Evolutionary conservation across 2,113 vertebrate genomes (phyloP).

Genomic region (Rhizomys pruinosus): DNA sequence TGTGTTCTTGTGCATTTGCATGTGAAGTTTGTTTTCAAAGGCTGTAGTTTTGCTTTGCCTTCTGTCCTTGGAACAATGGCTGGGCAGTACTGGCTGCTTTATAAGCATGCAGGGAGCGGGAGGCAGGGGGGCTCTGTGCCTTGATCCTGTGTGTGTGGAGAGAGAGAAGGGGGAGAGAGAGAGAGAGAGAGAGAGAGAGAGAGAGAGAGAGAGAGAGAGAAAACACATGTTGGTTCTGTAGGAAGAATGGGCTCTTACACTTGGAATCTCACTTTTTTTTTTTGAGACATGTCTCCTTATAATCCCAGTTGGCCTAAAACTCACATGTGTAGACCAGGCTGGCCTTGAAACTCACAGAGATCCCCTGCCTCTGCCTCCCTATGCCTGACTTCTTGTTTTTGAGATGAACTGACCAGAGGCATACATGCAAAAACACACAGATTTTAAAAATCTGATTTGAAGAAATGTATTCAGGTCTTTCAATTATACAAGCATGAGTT

Average conservation of each 20-base stretch:
- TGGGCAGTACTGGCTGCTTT: background rate
- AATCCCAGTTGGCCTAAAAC: too few relatives aligned
- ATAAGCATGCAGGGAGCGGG: background rate
- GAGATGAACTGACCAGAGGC: background rate
- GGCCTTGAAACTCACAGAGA: too few relatives aligned
- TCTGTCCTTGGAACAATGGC: background rate
- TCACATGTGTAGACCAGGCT: too few relatives aligned
- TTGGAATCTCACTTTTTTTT: slow-evolving; percentile 12
- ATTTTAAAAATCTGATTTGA: background rate
- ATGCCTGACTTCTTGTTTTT: too few relatives aligned
- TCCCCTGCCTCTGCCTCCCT: too few relatives aligned
- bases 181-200: background rate
- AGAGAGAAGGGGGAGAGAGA: background rate
- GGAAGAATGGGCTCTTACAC: background rate
- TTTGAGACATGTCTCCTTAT: too few relatives aligned
- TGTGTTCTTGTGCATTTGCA: slow-evolving; percentile 33
- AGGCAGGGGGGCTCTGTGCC: background rate
- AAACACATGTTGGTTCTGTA: background rate
- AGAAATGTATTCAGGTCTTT: slow-evolving; percentile 24
- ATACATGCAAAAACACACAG: background rate
- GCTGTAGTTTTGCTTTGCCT: background rate
- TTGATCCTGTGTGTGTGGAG: background rate
- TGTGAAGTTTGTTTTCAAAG: background rate
- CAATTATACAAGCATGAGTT: background rate
- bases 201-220: background rate